These are phyloP conservation scores for Ictalurus furcatus DNA, from an alignment of 2,113 vertebrate genomes.

Conservation along the genomic window DNA sequence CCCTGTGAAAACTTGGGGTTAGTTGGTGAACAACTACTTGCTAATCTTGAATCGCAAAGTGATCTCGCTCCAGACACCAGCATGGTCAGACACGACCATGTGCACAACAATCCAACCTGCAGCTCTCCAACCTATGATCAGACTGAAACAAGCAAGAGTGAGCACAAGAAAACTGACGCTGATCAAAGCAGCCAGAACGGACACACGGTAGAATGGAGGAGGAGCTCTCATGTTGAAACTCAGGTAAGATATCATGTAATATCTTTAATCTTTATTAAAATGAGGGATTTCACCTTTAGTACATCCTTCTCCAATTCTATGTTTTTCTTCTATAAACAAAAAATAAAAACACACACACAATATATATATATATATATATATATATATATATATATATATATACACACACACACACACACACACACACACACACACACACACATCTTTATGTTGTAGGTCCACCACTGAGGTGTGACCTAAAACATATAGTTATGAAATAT, in stretches of 20 bases:
- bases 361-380: too few relatives aligned
- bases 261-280: not conserved
- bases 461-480: too few relatives aligned
- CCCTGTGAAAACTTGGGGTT: not conserved
- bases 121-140: not conserved
- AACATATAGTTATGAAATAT: too few relatives aligned
- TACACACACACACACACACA: too few relatives aligned
- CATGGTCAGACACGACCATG: not conserved
- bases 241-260: not conserved
- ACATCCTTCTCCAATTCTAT: not conserved
- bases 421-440: too few relatives aligned
- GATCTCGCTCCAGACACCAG: not conserved
- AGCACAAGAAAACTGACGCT: not conserved
- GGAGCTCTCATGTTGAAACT: not conserved
- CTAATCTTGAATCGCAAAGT: not conserved
- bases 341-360: too few relatives aligned
- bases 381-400: too few relatives aligned
- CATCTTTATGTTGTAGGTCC: too few relatives aligned
- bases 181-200: not conserved
- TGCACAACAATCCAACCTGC: not conserved
- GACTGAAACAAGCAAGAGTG: not conserved
- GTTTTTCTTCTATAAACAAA: not conserved
- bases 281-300: not conserved
- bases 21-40: slow-evolving; percentile 1
- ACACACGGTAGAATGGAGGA: not conserved